A percentile compares a stretch with the other conserved stretches of the same genome.
Evolutionary conservation across 2,113 vertebrate genomes (phyloP).

Genomic region (Clupea harengus): DNA sequence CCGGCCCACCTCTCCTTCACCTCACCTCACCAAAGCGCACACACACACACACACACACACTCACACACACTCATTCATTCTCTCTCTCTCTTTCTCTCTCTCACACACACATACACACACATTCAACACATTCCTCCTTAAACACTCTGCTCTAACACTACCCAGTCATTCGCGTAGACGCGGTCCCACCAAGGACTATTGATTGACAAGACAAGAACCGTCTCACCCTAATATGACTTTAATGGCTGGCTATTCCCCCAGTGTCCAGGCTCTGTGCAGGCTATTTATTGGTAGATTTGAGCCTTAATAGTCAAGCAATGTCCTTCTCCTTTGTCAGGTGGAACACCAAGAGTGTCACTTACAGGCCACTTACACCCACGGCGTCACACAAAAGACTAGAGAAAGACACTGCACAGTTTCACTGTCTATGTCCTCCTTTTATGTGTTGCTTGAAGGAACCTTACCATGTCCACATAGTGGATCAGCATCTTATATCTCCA

Average conservation of each 20-base stretch:
- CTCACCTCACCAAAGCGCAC: neutral
- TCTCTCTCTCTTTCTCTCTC: neutral
- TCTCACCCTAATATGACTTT: neutral
- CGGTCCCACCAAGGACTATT: neutral
- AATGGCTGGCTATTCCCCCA: neutral
- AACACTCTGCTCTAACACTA: neutral
- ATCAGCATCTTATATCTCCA: no score
- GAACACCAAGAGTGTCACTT: neutral
- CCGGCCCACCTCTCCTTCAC: neutral
- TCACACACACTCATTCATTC: neutral
- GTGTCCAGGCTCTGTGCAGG: neutral
- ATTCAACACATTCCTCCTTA: neutral
- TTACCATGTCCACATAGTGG: no score
- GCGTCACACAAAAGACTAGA: neutral
- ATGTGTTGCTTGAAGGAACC: no score
- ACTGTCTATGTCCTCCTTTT: neutral
- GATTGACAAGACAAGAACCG: neutral
- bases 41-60: neutral
- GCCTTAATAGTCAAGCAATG: neutral
- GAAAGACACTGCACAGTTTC: no score
- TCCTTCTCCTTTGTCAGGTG: neutral
- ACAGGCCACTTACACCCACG: neutral
- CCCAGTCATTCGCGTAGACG: neutral
- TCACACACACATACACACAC: neutral
- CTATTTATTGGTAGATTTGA: slow-evolving; percentile 5